Base-by-base conservation (phyloP, 2,113 vertebrate genomes). In the Picathartes gymnocephalus region DNA sequence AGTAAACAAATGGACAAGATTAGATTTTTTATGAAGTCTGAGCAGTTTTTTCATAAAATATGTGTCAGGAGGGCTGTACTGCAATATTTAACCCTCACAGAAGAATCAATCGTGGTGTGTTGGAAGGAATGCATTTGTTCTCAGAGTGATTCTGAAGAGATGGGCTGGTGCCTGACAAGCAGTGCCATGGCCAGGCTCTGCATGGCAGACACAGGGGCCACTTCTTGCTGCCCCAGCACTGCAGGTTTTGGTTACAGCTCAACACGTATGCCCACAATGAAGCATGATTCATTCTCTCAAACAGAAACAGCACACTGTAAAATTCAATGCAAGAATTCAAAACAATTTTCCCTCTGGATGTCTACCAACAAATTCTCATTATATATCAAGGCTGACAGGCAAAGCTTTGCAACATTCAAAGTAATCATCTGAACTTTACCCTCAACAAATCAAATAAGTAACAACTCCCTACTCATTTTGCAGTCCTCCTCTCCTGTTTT, bases 371-470 rank as follows among this genome's bases (percentile, higher is more conserved):
- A 81, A 81, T 80, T 82, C 85, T 92, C 45, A 81, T 88, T 76
- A 61, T 71, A 35, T 83, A 83, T 87, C 83, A 86, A 88, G 81
- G 62, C 90, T 89, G 83, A 88, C 47, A 90, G 81, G 58, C 37
- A 87, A 93, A 81, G 35, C 58, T 90, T 94, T 81, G 64, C 64
- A 93, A 71, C 33, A 54, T 69, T 69, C 6, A 13, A 48, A 85
- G 78, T 95, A 95, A 93, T 95, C 62, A 96, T n/a, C 31, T 82
- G 80, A 91, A 93, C 69, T 84, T 92, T 90, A 33, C 72, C 81
- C 85, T 93, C 78, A 82, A 88, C 71, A 61, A 62, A 87, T 73
- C 61, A 91, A 79, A 80, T 58, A 92, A 95, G 92, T 69, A 76
- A 91, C 14, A 80, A 80, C 17, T 83, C 57, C 22, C 44, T 57